phyloP scores from a whole-genome alignment of 2,888 invertebrate genomes.

The Sturmia bella region DNA sequence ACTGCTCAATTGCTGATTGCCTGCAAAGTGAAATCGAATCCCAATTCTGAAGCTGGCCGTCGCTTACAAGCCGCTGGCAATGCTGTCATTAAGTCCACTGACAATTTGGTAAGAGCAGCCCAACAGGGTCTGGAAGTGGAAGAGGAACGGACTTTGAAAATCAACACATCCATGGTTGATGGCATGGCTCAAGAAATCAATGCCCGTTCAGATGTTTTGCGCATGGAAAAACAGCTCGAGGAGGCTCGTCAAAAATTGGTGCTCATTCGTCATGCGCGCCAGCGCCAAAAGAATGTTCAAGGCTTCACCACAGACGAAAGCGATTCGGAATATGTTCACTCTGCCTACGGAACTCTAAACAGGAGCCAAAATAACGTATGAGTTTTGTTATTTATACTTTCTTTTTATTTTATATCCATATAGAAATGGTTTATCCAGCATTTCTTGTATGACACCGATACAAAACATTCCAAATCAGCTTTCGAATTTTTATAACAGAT shows the following conservation, averaged over 20 bases:
- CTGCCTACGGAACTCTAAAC: conserved; percentile 77
- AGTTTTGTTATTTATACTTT: conserved; percentile 44
- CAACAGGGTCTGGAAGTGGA: conserved; percentile 95
- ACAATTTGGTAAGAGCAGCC: conserved; percentile 97
- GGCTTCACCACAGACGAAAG: conserved; percentile 84
- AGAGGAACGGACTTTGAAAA: conserved; percentile 94
- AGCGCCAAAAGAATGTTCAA: conserved; percentile 87
- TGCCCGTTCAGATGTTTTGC: conserved; percentile 93
- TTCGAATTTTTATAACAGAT: conserved; percentile 4
- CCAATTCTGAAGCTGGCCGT: conserved; percentile 95
- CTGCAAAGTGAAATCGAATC: conserved; percentile 99
- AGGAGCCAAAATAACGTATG: conserved; percentile 80
- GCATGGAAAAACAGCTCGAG: conserved; percentile 96
- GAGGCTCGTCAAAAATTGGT: conserved; percentile 95
- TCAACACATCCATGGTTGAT: conserved; percentile 96
- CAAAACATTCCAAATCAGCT: conserved; percentile 21
- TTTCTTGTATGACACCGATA: conserved; percentile 38
- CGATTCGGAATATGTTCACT: conserved; percentile 83
- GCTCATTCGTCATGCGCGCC: conserved; percentile 96
- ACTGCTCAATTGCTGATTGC: conserved; percentile 99
- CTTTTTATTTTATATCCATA: background rate
- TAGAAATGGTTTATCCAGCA: conserved; percentile 3
- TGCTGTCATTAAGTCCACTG: conserved; percentile 98
- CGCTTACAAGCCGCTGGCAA: conserved; percentile 96
- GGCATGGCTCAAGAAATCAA: conserved; percentile 98